A percentile compares a stretch with the other conserved stretches of the same genome.
Conservation (phyloP, 1,140 invertebrate species). For the Cylas formicarius region DNA sequence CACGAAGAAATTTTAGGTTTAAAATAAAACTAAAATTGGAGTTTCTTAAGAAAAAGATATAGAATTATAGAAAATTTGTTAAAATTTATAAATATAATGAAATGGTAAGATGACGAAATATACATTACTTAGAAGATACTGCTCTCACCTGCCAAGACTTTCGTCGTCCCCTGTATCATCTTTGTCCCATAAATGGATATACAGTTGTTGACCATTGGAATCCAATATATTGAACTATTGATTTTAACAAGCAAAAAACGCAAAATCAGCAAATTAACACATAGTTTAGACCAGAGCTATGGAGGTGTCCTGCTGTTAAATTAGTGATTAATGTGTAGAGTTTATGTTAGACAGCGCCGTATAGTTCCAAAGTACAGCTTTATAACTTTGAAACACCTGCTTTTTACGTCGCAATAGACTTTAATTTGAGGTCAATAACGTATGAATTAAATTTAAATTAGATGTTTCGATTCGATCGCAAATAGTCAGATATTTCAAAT, state of each 20-base stretch:
- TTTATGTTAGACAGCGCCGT: no score
- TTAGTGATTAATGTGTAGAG: no score
- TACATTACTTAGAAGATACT: background rate
- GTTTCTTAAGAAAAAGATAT: background rate
- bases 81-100: background rate
- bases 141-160: conserved; percentile 69
- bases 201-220: conserved; percentile 65
- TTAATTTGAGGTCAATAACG: no score
- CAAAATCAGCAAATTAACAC: conserved; percentile 20
- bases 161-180: conserved; percentile 81
- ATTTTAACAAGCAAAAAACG: conserved; percentile 35
- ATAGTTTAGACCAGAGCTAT: background rate
- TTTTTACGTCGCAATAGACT: no score
- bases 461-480: no score
- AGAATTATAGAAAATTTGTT: background rate
- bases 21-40: background rate
- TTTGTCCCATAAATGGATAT: conserved; percentile 71
- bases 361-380: no score
- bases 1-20: conserved; percentile 5
- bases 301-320: no score
- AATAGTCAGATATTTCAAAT: no score
- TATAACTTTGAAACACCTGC: no score
- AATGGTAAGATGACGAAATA: background rate
- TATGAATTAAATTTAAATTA: no score
- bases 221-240: conserved; percentile 48